Conservation (phyloP, 2,888 invertebrate species). For the Metalampra italica region DNA sequence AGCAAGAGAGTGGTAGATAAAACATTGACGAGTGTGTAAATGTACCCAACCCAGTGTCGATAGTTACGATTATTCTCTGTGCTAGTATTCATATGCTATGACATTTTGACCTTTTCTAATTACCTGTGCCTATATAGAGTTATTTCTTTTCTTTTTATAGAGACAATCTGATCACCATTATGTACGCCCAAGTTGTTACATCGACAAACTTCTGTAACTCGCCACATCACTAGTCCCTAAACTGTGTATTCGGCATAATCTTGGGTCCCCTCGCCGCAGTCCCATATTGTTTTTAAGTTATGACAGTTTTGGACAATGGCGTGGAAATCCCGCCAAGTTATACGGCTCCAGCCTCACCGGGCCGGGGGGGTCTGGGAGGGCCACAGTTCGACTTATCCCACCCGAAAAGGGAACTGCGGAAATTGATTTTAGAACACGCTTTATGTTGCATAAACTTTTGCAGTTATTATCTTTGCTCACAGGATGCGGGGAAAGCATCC, state of each 20-base stretch:
- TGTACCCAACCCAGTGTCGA: too few species aligned
- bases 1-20: too few species aligned
- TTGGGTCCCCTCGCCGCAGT: slow-evolving; percentile 20
- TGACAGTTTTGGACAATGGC: slow-evolving; percentile 60
- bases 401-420: not conserved
- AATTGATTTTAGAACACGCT: slow-evolving; percentile 3
- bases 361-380: not conserved
- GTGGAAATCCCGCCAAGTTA: slow-evolving; percentile 41
- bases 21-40: too few species aligned
- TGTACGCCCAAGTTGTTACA: not conserved
- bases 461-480: not conserved
- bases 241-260: slow-evolving; percentile 33
- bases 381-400: not conserved
- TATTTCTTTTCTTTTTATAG: too few species aligned
- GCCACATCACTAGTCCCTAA: not conserved
- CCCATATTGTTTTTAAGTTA: slow-evolving; percentile 68
- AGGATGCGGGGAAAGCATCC: not conserved
- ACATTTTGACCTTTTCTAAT: too few species aligned
- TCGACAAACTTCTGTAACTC: not conserved
- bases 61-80: too few species aligned
- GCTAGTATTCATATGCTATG: too few species aligned
- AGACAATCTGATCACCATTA: too few species aligned
- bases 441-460: slow-evolving; percentile 1
- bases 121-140: too few species aligned
- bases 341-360: slow-evolving; percentile 9